Evolutionary conservation across 2,888 invertebrate genomes (phyloP).

Genomic region (Acanthosepion lycidas): DNA sequence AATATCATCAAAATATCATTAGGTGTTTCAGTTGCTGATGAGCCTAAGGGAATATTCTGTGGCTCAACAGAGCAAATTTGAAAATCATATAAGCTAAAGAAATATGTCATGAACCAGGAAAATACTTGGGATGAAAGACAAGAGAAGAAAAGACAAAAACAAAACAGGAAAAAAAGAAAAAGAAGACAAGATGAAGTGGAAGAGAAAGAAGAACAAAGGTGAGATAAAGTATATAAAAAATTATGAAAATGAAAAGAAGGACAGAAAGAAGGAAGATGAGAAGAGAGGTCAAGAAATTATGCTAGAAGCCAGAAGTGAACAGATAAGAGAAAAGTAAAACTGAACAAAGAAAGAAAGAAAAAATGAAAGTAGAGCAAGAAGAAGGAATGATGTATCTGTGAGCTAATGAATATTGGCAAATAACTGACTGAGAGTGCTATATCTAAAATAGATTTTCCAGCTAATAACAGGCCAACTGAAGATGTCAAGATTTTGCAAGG

Average conservation of each 20-base stretch:
- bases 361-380: neutral
- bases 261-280: too few species aligned
- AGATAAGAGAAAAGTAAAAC: neutral
- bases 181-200: neutral
- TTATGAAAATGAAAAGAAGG: neutral
- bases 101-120: neutral
- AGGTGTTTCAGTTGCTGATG: neutral
- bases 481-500: constrained; percentile 33
- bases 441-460: constrained; percentile 21
- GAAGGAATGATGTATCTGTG: neutral
- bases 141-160: neutral
- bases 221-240: neutral
- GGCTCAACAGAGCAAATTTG: neutral
- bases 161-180: neutral
- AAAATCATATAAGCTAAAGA: neutral
- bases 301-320: neutral
- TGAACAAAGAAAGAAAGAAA: neutral
- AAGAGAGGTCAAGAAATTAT: neutral
- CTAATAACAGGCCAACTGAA: constrained; percentile 8
- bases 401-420: constrained; percentile 14
- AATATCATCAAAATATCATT: constrained; percentile 33
- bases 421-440: constrained; percentile 9
- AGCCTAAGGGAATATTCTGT: neutral
- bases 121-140: neutral
- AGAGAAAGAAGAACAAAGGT: neutral